Evolutionary conservation across 1,140 invertebrate genomes (phyloP), one percentile per base, ranked within the genome.

Genomic region (Harpegnathos saltator): DNA sequence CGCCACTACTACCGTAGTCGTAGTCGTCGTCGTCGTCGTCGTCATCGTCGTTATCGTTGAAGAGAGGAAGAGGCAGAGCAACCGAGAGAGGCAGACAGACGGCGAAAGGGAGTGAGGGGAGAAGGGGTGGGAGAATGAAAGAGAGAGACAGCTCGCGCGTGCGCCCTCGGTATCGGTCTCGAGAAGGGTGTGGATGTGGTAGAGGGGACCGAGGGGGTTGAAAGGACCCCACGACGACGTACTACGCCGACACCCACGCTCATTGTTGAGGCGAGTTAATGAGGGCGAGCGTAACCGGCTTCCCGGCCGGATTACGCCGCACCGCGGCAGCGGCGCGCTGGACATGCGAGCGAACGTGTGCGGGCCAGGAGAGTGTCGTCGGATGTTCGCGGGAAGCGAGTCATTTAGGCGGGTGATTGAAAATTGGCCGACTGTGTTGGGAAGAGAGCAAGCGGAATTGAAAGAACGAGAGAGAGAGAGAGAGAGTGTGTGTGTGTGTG

Each of bases 231-330:
- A 54, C 84, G 61, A 54, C 84, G 61, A 73, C 86, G 87, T 89
- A 89, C 86, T 88, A 88, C 80, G 80, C 83, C 84, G 73, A 85
- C 80, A 89, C 84, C 78, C 84, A 83, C 87, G 73, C 69, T 89
- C 87, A 85, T 88, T 88, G 77, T 85, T 80, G 50, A 85, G 73
- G 59, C 77, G 78, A 89, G 78, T 89, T 89, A 89, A 89, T 89
- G 78, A 88, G 83, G 59, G 84, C 75, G 75, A 78, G 63, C 75
- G 75, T 78, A 78, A 78, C 75, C 75, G 75, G 75, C 75, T 69
- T 78, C 50, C 66, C 75, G 75, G 54, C 75, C 75, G 75, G 63
- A 78, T 78, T 78, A 78, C 75, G 59, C 38, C 52, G 26, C 59
- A 19, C 59, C 38, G 38, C 9, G 38, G 38, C 38, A 44, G 33